Percentiles rank a stretch among this genome's conserved stretches.
These are phyloP conservation scores for Andrena cerasifolii DNA, from an alignment of 1,140 invertebrate species.

Conservation along the genomic window DNA sequence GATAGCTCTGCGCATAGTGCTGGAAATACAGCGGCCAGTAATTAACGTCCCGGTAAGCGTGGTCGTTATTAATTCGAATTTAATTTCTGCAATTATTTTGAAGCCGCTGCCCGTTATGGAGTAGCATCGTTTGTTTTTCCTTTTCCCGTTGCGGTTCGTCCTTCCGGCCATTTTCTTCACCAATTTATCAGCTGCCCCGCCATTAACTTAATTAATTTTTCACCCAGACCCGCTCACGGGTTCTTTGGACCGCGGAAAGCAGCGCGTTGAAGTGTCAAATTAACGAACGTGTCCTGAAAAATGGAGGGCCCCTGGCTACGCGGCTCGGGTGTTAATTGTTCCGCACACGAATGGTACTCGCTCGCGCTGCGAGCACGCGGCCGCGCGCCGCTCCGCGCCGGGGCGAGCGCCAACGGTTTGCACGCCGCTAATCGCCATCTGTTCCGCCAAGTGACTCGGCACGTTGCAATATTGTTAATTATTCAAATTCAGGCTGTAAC, in stretches of 20 bases:
- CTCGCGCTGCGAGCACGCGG: no score
- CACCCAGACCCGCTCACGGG: constrained; percentile 11
- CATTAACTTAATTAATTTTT: constrained; percentile 68
- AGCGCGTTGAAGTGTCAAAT: constrained; percentile 55
- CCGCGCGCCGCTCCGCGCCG: neutral
- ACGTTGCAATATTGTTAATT: constrained; percentile 64
- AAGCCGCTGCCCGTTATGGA: constrained; percentile 43
- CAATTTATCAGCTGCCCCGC: constrained; percentile 51
- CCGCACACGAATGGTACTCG: constrained; percentile 59
- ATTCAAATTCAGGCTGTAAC: constrained; percentile 51
- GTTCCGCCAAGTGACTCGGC: constrained; percentile 63
- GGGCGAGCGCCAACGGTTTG: constrained; percentile 61
- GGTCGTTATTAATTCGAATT: constrained; percentile 61
- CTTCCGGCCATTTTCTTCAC: constrained; percentile 47
- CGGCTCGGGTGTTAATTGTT: constrained; percentile 64
- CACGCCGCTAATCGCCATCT: constrained; percentile 65
- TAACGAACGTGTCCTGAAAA: constrained; percentile 64
- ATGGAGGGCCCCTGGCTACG: constrained; percentile 46
- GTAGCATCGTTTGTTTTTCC: constrained; percentile 54
- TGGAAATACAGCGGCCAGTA: constrained; percentile 23
- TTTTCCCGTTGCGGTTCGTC: constrained; percentile 45
- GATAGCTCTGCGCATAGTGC: neutral
- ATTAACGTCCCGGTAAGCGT: constrained; percentile 43
- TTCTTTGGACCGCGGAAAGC: constrained; percentile 22
- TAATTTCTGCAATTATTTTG: constrained; percentile 63